Evolutionary conservation across 2,888 invertebrate genomes (phyloP), one percentile per base, ranked within the genome.

Genomic region (Eucera pruinosa): DNA sequence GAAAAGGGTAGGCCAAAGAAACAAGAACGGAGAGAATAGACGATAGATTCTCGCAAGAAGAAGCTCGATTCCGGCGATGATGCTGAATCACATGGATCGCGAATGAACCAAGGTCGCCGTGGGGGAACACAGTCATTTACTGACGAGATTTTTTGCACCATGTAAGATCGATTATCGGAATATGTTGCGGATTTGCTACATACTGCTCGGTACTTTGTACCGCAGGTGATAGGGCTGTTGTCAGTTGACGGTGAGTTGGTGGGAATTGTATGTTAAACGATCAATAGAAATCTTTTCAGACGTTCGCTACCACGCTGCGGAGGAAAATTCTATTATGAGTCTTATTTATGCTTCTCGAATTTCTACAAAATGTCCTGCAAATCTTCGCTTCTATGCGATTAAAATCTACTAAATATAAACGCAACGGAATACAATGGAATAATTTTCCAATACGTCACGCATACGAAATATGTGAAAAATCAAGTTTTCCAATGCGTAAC

Each of bases 61-160:
- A 83, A 54, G 52, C 36, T 64, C 65, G 70, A 60, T 69, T 57
- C 65, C 41, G 61, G 33, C n/a, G 54, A 74, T 60, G 79, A 72
- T 80, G 86, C 82, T 86, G 87, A 87, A 86, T 88, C 86, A 87
- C 58, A 68, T 78, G 78, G 74, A 84, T 84, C 77, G 75, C 83
- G 85, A 88, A 87, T 84, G 82, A 74, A 57, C 74, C 81, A 68
- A 74, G 76, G 81, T 72, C 81, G 48, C 67, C 74, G 76, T 64
- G 77, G 77, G 71, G 45, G 54, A 75, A 81, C 73, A 74, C 50
- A 57, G 72, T 27, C 27, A 41, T 27, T 74, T 52, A 61, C 65
- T 27, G 39, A 25, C 15, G n/a, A n/a, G n/a, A 9, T 64, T 36
- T n/a, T 50, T 65, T 55, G 25, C 9, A 5, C 3, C 9, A 4